Base-by-base conservation (phyloP, 1,140 invertebrate species). In the Littorina saxatilis region DNA sequence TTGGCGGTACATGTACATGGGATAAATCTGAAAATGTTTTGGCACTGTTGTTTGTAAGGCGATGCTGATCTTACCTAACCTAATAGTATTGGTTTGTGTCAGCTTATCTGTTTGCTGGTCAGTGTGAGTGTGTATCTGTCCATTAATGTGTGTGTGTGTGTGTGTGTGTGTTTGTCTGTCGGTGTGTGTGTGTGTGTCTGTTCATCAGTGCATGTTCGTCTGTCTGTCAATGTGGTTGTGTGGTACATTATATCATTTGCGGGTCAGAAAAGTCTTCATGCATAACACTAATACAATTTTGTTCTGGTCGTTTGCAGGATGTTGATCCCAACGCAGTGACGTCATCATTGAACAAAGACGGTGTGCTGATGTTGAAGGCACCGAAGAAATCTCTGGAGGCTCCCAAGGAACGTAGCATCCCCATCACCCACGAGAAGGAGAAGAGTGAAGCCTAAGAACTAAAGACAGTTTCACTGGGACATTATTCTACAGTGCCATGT, bases 341-440 rank as follows among this genome's bases (percentile, higher is more conserved):
- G 47, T 96, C 96, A 0, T 94, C 94, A 4, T 90, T 97, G 68
- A 96, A 95, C 15, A 95, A 95, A 0, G 96, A 96, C 89, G 96
- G 96, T 11, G 94, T 96, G 39, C 89, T 96, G 43, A 95, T 94
- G 0, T 94, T 97, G 29, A 94, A 93, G 13, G 96, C 95, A 0
- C 95, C 95, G 0, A 95, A 91, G 74, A 86, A 82, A 52, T 63
- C 79, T 0, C 37, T 84, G 0, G 82, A 86, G 79, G 79, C 29
- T 13, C 79, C 84, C 1, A 82, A 86, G 35, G 88, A 90, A 70
- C 47, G 86, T 13, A 50, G 72, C 13, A 85, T 90, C 39, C 81
- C 88, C 20, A 85, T 89, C 35, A 52, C 58, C 11, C 29, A 35
- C 9, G 61, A 66, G 7, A 66, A 1, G 55, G n/a, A n/a, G n/a